These are phyloP conservation scores for Antheraea pernyi DNA, from an alignment of 1,140 invertebrate genomes.

Conservation along the genomic window DNA sequence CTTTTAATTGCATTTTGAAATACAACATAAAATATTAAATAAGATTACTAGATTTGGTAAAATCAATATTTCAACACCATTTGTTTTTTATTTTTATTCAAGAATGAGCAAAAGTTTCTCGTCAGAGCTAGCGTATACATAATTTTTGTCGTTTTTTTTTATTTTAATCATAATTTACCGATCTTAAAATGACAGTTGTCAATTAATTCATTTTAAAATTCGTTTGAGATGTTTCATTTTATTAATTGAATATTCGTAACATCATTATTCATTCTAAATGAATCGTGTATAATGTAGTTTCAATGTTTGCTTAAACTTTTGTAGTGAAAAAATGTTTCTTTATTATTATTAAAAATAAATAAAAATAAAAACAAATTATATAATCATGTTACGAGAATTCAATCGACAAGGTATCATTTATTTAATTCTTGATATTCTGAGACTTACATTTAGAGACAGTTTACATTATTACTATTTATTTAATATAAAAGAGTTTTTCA, in stretches of 20 bases:
- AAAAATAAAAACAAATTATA: constrained; percentile 14
- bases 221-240: constrained; percentile 33
- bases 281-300: no score
- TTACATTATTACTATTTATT: constrained; percentile 66
- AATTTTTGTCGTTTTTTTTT: constrained; percentile 66
- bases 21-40: constrained; percentile 82
- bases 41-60: constrained; percentile 81
- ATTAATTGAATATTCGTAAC: constrained; percentile 31
- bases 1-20: constrained; percentile 81
- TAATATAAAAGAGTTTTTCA: constrained; percentile 74
- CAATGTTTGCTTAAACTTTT: no score
- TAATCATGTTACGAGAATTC: constrained; percentile 23
- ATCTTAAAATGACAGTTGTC: constrained; percentile 63
- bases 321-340: no score
- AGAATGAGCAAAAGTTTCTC: constrained; percentile 79
- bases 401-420: constrained; percentile 21
- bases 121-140: constrained; percentile 80
- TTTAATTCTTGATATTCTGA: constrained; percentile 50
- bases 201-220: constrained; percentile 52
- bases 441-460: constrained; percentile 65
- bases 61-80: constrained; percentile 79
- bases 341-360: no score
- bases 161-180: constrained; percentile 41
- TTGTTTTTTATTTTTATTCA: constrained; percentile 59
- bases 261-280: neutral